phyloP scores from a whole-genome alignment of 2,113 vertebrate genomes.

The Dicentrarchus labrax region DNA sequence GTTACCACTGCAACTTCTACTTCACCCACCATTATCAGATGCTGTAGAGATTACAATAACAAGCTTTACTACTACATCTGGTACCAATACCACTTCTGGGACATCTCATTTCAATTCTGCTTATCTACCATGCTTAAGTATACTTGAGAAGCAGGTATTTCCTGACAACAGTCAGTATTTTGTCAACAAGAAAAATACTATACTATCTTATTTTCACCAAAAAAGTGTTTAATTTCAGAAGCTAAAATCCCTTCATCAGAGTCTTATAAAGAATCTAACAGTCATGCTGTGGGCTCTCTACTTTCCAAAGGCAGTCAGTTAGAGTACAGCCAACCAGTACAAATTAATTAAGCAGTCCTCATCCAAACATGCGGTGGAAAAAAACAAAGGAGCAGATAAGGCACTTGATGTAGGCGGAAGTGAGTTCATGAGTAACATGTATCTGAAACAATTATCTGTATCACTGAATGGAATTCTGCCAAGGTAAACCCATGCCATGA shows the following conservation, averaged over 20 bases:
- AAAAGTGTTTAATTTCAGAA: not conserved
- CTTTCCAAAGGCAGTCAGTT: not conserved
- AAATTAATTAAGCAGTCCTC: conserved; percentile 35
- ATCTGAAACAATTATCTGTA: conserved; percentile 40
- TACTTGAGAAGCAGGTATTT: not conserved
- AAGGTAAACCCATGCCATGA: conserved; percentile 28
- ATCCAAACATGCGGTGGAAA: conserved; percentile 21
- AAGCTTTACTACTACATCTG: too few relatives aligned
- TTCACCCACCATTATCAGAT: too few relatives aligned
- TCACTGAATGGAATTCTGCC: conserved; percentile 38
- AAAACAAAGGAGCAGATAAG: conserved; percentile 28
- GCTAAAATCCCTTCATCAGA: not conserved
- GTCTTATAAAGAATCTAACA: not conserved
- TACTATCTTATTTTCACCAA: not conserved
- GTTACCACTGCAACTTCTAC: too few relatives aligned
- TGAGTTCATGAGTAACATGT: conserved; percentile 30
- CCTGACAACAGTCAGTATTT: not conserved
- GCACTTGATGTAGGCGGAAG: not conserved
- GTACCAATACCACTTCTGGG: not conserved
- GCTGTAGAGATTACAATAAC: too few relatives aligned
- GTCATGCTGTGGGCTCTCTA: not conserved
- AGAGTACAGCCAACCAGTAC: not conserved
- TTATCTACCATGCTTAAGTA: too few relatives aligned
- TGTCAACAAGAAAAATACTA: not conserved
- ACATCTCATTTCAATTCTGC: too few relatives aligned